These are phyloP conservation scores for Chaetops frenatus DNA, from an alignment of 2,113 vertebrate genomes.

Conservation along the genomic window DNA sequence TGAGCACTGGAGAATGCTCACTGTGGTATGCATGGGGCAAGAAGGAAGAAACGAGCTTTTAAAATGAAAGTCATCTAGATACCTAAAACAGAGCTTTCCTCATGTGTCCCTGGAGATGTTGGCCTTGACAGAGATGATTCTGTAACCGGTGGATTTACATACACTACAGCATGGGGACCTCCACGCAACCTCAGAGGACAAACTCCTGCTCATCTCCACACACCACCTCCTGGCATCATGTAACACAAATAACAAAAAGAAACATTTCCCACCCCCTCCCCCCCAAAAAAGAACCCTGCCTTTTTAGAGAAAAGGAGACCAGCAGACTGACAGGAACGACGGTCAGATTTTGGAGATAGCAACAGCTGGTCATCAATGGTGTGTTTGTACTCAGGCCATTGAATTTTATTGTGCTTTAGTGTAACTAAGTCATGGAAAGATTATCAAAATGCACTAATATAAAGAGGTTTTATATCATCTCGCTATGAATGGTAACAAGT, in stretches of 20 bases:
- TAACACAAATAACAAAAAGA: background rate
- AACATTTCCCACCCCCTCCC: background rate
- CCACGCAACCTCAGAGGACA: background rate
- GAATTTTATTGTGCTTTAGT: background rate
- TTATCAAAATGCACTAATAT: background rate
- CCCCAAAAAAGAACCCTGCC: background rate
- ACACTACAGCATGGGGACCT: accelerated
- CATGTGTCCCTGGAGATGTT: background rate
- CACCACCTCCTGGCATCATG: accelerated
- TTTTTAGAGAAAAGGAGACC: background rate
- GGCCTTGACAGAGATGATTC: accelerated
- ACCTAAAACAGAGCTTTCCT: background rate
- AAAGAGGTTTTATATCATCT: background rate
- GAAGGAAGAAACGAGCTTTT: background rate
- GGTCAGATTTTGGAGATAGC: accelerated
- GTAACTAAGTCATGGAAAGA: background rate
- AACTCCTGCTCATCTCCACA: background rate
- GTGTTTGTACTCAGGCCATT: accelerated
- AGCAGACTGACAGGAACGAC: background rate
- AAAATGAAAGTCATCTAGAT: background rate
- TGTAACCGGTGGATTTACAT: background rate
- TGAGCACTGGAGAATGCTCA: background rate
- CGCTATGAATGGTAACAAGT: background rate
- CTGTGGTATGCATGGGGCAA: accelerated
- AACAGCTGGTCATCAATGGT: background rate